Conservation (phyloP, 1,140 invertebrate species). For the Chionoecetes opilio region DNA sequence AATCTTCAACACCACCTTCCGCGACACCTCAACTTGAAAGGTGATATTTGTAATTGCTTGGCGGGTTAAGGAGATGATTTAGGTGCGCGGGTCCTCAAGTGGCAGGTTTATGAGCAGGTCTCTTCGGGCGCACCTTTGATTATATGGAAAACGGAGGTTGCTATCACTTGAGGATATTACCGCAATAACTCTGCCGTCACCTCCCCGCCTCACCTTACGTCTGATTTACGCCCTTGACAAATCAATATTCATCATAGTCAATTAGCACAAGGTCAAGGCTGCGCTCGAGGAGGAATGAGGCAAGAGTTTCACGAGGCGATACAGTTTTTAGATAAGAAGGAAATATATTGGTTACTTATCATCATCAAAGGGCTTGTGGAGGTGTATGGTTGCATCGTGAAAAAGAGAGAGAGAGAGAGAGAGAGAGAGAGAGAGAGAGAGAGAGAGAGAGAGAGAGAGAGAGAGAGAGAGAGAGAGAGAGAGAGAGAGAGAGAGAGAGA, state of each 20-base stretch:
- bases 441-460: not conserved
- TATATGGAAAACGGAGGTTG: conserved; percentile 1
- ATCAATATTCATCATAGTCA: conserved; percentile 30
- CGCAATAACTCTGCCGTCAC: not conserved
- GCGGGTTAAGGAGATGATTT: not conserved
- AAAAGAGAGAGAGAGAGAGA: conserved; percentile 50
- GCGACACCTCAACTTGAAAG: not conserved
- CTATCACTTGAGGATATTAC: not conserved
- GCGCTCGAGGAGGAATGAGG: not conserved
- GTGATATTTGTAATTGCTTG: not conserved
- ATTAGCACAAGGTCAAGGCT: not conserved
- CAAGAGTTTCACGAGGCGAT: not conserved
- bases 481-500: conserved; percentile 49
- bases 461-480: conserved; percentile 52
- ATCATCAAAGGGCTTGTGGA: too few species aligned
- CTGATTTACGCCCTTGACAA: not conserved
- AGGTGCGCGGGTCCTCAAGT: not conserved
- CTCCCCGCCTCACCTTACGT: not conserved
- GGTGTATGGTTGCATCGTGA: not conserved
- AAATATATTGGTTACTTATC: not conserved
- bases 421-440: conserved; percentile 49
- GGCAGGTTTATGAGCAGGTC: not conserved
- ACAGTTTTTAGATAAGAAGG: not conserved
- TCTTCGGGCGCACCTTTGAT: not conserved
- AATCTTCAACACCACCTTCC: not conserved